These are phyloP conservation scores for Pleuronectes platessa DNA, from an alignment of 2,113 vertebrate species.

Conservation along the genomic window DNA sequence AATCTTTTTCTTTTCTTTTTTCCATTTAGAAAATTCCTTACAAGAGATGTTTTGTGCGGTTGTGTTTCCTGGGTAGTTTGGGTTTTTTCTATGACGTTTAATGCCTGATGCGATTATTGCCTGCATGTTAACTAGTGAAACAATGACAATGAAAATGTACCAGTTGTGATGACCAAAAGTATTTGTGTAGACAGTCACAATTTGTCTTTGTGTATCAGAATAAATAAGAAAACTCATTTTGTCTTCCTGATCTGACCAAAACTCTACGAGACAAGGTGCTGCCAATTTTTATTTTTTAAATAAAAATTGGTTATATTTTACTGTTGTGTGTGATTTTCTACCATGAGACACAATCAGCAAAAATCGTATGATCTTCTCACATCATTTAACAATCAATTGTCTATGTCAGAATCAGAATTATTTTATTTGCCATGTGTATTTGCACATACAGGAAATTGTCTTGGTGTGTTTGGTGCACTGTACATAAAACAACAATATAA, in stretches of 20 bases:
- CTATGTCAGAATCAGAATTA: too few species aligned
- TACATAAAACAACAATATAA: too few species aligned
- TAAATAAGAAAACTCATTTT: constrained; percentile 51
- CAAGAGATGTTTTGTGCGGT: constrained; percentile 26
- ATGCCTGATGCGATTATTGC: constrained; percentile 59
- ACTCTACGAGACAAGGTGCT: constrained; percentile 49
- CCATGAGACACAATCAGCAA: neutral
- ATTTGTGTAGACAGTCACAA: constrained; percentile 61
- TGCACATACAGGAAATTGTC: too few species aligned
- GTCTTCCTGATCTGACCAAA: constrained; percentile 64
- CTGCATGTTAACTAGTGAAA: constrained; percentile 61
- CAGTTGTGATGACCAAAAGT: constrained; percentile 74
- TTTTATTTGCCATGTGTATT: too few species aligned
- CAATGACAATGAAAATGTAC: constrained; percentile 54
- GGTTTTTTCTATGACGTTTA: constrained; percentile 44
- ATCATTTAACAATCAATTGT: too few species aligned
- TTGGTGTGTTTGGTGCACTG: too few species aligned
- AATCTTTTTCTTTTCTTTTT: neutral
- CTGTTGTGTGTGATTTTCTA: constrained; percentile 7
- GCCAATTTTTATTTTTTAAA: constrained; percentile 58
- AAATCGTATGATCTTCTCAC: too few species aligned
- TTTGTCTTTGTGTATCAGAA: constrained; percentile 61
- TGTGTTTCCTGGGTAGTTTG: constrained; percentile 44
- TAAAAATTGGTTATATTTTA: constrained; percentile 71
- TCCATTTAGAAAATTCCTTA: constrained; percentile 13